A percentile compares a stretch with the other conserved stretches of the same genome.
phyloP scores from a whole-genome alignment of 2,888 invertebrate genomes.

The Imbricaverruca yamaguchii region DNA sequence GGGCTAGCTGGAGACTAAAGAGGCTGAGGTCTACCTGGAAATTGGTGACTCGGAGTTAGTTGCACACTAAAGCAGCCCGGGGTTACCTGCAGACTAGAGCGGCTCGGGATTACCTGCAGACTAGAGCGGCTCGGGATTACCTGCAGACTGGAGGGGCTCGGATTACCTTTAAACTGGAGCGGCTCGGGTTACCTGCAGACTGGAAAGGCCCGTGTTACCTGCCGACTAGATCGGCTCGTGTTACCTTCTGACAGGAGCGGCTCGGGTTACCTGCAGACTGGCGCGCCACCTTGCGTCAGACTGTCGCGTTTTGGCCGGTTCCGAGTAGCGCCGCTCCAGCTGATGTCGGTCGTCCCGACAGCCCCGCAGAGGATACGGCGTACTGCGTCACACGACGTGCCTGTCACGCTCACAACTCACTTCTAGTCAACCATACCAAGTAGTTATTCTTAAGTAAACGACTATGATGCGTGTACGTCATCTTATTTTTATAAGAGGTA shows the following conservation, averaged over 20 bases:
- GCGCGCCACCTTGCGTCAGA: constrained; percentile 16
- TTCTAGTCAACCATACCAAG: no score
- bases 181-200: background rate
- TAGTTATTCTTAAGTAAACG: no score
- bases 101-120: background rate
- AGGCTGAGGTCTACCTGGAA: background rate
- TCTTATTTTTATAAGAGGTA: no score
- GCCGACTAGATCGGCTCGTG: background rate
- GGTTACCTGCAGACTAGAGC: background rate
- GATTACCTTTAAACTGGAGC: no score
- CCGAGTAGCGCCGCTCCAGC: no score
- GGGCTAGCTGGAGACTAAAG: no score
- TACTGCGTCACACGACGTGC: no score
- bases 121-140: background rate
- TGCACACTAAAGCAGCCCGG: background rate
- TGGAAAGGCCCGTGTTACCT: no score
- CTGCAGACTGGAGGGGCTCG: background rate
- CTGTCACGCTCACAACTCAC: no score
- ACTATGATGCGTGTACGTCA: no score
- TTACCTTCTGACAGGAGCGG: background rate
- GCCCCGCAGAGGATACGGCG: no score
- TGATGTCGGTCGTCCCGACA: no score
- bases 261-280: background rate
- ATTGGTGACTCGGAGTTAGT: background rate
- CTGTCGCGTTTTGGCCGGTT: background rate